Evolutionary conservation across 2,113 vertebrate genomes (phyloP), one percentile per base, ranked within the genome.

Genomic region (Cairina moschata): DNA sequence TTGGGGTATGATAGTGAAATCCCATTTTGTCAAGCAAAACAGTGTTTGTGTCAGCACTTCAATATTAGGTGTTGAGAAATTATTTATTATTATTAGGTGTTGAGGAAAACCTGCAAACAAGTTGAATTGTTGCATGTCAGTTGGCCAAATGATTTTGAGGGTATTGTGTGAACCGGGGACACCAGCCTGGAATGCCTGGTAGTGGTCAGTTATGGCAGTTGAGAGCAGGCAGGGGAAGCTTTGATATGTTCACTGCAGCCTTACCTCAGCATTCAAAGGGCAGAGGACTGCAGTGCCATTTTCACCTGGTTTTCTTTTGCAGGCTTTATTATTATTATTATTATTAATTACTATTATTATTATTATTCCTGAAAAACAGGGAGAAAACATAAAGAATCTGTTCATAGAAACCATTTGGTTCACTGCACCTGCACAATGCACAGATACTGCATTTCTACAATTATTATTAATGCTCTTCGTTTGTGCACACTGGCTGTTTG

Each of bases 171-270:
- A 46, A 17, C 11, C 40, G 31, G 65, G 42, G 66, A 28, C 21
- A 58, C 44, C 29, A 32, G 36, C 20, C 58, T 67, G 31, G 23
- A 46, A n/a, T 55, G 6, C 1, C 18, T 72, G 28, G 12, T 28
- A 38, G 32, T 12, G 5, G 4, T 67, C 48, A 28, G 26, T 5
- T 32, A 9, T 44, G n/a, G 8, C 5, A 17, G 2, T 26, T 38
- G 6, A 20, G 17, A 55, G n/a, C 22, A 7, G 36, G 25, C 9
- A 13, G 26, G 74, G 79, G 79, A 14, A 86, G 22, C 36, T 32
- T 50, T 58, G 36, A 8, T 0, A 3, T 17, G 23, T 69, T 58
- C 40, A 9, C 21, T 1, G 1, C 13, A 36, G 1, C 31, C 40
- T 25, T 28, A 3, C 7, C 29, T 18, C 22, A 78, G 52, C 29